Base-by-base conservation (phyloP, 2,113 vertebrate genomes). In the Chascanopsetta lugubris region DNA sequence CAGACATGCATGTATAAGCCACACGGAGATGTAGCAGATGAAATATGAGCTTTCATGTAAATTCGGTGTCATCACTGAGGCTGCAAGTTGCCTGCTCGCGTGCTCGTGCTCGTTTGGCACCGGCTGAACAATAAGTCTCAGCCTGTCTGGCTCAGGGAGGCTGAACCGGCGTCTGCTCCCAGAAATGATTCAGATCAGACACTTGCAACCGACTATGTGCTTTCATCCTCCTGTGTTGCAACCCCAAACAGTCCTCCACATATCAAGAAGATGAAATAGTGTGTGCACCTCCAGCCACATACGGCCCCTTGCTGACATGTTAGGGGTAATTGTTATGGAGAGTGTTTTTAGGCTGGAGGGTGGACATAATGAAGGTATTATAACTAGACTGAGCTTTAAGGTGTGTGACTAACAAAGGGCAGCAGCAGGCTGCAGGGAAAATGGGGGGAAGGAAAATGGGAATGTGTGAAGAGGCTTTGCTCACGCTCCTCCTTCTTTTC, bases 61-160 rank as follows among this genome's bases (percentile, higher is more conserved):
- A 83, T 69, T 8, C 57, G 57, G 32, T 63, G 47, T 55, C 62
- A 65, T 72, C 74, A 56, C 45, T 38, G 51, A 50, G 61, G 57
- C 69, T 68, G 77, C 59, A 58, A 75, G 74, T 73, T 56, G 64
- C 75, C 51, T 74, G 80, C 78, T 84, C 42, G 24, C 26, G 29
- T 21, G 71, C 53, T 69, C 36, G 6, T 50, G 65, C 63, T 83
- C 76, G 61, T 73, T 75, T 69, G 60, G 60, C 48, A 22, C 54
- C 64, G 85, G 78, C 69, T n/a, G n/a, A n/a, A 86, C 61, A 49
- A 32, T 72, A 69, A 74, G 66, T 81, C 77, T 70, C 77, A 48
- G 65, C 76, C 90, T 83, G 88, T 86, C 85, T 90, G 88, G 79
- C 71, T 56, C 15, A 8, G 68, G 59, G 55, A 59, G 47, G 38